Base-by-base conservation (phyloP, 2,113 vertebrate genomes). In the Rhinopomastus cyanomelas region DNA sequence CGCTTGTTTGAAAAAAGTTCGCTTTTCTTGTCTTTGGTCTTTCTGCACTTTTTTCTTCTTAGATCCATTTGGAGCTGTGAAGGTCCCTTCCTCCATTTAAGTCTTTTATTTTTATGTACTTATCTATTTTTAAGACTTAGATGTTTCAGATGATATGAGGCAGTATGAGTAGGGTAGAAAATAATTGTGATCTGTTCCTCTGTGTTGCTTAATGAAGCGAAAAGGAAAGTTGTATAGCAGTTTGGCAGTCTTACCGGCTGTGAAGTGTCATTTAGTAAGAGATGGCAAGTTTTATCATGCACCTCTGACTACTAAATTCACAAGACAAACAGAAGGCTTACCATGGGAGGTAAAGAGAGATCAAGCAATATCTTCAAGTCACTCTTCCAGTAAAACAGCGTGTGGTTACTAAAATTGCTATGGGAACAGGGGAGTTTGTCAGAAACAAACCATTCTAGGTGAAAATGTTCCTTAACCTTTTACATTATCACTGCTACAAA, bases 321-420 rank as follows among this genome's bases (percentile, higher is more conserved):
- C 76, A 96, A 94, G 95, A 94, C 90, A 97, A 97, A 96, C 95
- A 96, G 93, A 97, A 97, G 96, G 94, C 82, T 96, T 97, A 84
- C 93, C 96, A 96, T 67, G 89, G 96, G 96, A 96, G 93, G 94
- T 48, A 82, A 48, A 73, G 72, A 93, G 76, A 84, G 56, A 96
- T 94, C 91, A 90, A 67, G 93, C 93, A 84, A 79, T 82, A 96
- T 96, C 88, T 92, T 97, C 95, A 89, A 97, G 95, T 92, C 55
- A 60, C 93, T 97, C 91, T 95, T 97, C 94, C 94, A 97, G 96
- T 94, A 95, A 96, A 96, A 96, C 91, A 92, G 91, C 42, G 59
- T 81, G 81, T 95, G 95, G 93, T 94, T 85, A 92, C 94, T 93
- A 90, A 97, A 97, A 96, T 96, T 97, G 96, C 81, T 96, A 69